These are phyloP conservation scores for Cremastinae sp. DNA, from an alignment of 2,888 invertebrate species.

Conservation along the genomic window DNA sequence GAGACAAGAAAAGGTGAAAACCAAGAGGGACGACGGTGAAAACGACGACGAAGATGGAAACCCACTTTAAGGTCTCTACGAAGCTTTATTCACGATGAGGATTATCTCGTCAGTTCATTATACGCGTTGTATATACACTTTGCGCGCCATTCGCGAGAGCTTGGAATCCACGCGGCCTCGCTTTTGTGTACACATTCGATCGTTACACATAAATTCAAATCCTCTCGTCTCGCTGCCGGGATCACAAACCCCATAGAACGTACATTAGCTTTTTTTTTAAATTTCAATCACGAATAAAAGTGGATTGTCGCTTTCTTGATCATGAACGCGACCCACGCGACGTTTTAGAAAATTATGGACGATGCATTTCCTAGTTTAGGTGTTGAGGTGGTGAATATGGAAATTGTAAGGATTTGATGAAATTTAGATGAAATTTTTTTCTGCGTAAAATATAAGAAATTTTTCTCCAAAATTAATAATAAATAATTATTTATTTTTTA, in stretches of 20 bases:
- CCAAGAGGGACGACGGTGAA: no score
- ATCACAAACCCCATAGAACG: slow-evolving; percentile 26
- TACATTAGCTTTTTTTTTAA: slow-evolving; percentile 37
- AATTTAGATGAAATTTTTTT: no score
- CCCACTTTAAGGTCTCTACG: slow-evolving; percentile 64
- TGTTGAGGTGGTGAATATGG: not conserved
- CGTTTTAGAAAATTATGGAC: slow-evolving; percentile 2
- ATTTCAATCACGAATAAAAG: no score
- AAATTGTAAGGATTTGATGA: not conserved
- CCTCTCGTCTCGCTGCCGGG: slow-evolving; percentile 34
- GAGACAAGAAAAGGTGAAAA: slow-evolving; percentile 18
- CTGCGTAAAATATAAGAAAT: no score
- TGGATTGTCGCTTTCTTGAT: slow-evolving; percentile 25
- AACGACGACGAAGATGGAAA: slow-evolving; percentile 52
- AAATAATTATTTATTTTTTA: no score
- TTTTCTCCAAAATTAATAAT: no score
- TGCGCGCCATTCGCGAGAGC: no score
- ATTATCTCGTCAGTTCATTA: slow-evolving; percentile 78
- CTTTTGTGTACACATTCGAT: slow-evolving; percentile 59
- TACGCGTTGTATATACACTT: slow-evolving; percentile 18
- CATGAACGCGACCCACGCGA: slow-evolving; percentile 33
- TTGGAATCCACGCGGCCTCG: slow-evolving; percentile 35
- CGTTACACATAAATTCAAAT: slow-evolving; percentile 69
- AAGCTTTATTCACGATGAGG: slow-evolving; percentile 68
- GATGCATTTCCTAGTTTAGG: slow-evolving; percentile 25